Conservation (phyloP, 2,797 vertebrate species). For the Microctenopoma lineatum region DNA sequence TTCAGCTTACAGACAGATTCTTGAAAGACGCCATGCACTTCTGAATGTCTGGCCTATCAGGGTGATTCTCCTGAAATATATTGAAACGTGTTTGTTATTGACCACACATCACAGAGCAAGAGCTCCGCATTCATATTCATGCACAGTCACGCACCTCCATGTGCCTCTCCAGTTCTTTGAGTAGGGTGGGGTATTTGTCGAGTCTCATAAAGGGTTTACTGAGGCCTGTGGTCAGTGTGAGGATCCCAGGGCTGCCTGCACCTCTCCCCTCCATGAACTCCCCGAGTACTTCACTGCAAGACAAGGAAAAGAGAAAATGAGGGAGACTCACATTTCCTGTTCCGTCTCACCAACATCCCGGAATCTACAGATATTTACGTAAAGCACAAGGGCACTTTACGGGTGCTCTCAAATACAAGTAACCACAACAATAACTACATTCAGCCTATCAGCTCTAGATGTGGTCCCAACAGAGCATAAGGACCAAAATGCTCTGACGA, state of each 20-base stretch:
- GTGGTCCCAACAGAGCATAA: background rate
- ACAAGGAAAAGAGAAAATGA: constrained; percentile 29
- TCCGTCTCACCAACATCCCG: background rate
- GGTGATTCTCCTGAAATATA: constrained; percentile 89
- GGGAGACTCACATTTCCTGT: background rate
- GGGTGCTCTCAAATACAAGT: too few relatives aligned
- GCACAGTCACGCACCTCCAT: constrained; percentile 89
- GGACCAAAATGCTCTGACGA: background rate
- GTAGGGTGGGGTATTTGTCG: constrained; percentile 96
- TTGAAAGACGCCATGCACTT: constrained; percentile 97
- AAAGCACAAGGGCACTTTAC: background rate
- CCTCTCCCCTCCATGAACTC: constrained; percentile 98
- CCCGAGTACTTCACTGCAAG: constrained; percentile 90
- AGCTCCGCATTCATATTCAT: background rate
- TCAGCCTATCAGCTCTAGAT: constrained; percentile 5
- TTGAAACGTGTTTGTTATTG: background rate
- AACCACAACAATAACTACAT: background rate
- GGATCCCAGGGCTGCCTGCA: constrained; percentile 92
- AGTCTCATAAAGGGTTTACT: constrained; percentile 99
- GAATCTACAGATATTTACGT: background rate
- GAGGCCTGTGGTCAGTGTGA: constrained; percentile 95
- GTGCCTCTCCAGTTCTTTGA: constrained; percentile 98
- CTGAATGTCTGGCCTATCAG: constrained; percentile 93
- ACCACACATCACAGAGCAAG: background rate
- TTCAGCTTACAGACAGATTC: constrained; percentile 90